Conservation (phyloP, 2,888 invertebrate species). For the Listrodromus nycthemerus region DNA sequence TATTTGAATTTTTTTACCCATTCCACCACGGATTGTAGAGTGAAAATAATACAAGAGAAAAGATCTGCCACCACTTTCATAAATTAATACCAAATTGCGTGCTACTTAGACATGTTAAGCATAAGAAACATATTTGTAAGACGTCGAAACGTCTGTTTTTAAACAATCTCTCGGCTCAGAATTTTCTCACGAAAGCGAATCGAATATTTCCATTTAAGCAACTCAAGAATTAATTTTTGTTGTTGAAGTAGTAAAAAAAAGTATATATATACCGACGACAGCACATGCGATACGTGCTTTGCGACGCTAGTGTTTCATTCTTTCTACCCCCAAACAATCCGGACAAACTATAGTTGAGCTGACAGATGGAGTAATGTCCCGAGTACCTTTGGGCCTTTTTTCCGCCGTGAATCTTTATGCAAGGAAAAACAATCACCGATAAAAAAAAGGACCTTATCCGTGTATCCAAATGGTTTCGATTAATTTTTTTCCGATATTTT, state of each 20-base stretch:
- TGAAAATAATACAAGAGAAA: neutral
- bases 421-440: neutral
- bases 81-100: neutral
- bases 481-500: neutral
- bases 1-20: neutral
- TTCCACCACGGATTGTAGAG: slow-evolving; percentile 5
- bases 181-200: neutral
- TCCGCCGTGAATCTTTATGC: neutral
- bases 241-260: neutral
- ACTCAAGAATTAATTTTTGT: neutral
- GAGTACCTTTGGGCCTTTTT: neutral
- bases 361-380: neutral
- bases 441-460: no score
- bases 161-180: neutral
- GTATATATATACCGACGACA: neutral
- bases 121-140: neutral
- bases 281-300: slow-evolving; percentile 13
- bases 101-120: slow-evolving; percentile 36
- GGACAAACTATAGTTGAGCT: slow-evolving; percentile 26
- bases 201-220: neutral
- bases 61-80: slow-evolving; percentile 35
- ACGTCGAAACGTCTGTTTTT: neutral
- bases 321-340: slow-evolving; percentile 16
- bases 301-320: slow-evolving; percentile 5
- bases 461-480: neutral